Conservation (phyloP, 2,888 invertebrate genomes). For the Cryptocephalus moraei region DNA sequence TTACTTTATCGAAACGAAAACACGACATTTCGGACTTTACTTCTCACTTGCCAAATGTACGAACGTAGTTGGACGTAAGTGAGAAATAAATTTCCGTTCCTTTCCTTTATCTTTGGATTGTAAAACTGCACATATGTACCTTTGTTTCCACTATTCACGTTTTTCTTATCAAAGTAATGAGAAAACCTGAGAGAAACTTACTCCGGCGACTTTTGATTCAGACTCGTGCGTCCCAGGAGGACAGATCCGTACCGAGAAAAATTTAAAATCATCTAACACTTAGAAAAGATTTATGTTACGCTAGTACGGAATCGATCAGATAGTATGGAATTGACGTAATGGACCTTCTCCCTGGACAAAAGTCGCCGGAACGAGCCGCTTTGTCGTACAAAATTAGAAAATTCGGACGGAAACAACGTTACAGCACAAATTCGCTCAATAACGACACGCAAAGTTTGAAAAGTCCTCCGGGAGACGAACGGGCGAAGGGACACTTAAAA, state of each 20-base stretch:
- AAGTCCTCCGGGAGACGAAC: no score
- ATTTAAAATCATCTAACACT: no score
- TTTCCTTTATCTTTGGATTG: neutral
- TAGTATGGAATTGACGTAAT: neutral
- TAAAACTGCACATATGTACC: constrained; percentile 10
- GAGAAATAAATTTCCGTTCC: no score
- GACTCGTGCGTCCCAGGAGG: no score
- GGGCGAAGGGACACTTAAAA: no score
- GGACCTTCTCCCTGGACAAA: neutral
- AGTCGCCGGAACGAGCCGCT: constrained; percentile 1
- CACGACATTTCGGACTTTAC: no score
- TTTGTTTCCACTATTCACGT: constrained; percentile 8
- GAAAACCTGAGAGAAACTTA: no score
- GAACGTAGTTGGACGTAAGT: no score
- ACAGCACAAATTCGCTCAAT: constrained; percentile 10
- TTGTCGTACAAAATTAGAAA: constrained; percentile 6
- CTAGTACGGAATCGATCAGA: no score
- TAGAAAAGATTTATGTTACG: no score
- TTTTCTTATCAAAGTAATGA: constrained; percentile 7
- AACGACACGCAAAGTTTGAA: neutral
- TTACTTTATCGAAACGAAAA: neutral
- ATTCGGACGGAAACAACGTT: constrained; percentile 24
- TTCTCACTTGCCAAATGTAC: no score
- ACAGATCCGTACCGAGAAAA: no score
- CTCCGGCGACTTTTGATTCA: neutral